Percentiles rank a stretch among this genome's conserved stretches.
phyloP scores from a whole-genome alignment of 2,888 invertebrate species.

The Lordiphosa fenestrarum region DNA sequence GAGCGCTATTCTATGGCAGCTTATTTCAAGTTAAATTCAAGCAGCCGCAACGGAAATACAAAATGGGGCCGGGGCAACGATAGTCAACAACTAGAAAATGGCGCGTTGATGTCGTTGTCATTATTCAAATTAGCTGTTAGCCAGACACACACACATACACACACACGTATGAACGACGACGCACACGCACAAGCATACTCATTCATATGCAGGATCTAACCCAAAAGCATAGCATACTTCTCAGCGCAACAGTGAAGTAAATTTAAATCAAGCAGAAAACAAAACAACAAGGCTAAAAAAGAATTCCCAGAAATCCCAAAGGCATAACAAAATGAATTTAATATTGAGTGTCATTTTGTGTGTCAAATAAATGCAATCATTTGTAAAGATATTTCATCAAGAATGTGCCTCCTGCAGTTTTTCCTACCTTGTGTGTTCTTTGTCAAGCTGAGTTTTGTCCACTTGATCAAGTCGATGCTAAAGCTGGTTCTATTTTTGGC shows the following conservation, averaged over 20 bases:
- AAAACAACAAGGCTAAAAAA: slow-evolving; percentile 14
- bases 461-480: too few species aligned
- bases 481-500: too few species aligned
- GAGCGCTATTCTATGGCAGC: slow-evolving; percentile 16
- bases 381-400: too few species aligned
- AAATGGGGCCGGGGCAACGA: slow-evolving; percentile 39
- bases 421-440: too few species aligned
- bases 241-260: slow-evolving; percentile 16
- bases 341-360: not conserved
- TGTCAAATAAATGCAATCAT: too few species aligned
- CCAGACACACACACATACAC: slow-evolving; percentile 46
- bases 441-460: too few species aligned
- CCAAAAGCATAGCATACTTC: slow-evolving; percentile 51
- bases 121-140: slow-evolving; percentile 73
- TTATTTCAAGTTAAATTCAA: slow-evolving; percentile 42
- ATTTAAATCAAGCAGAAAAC: slow-evolving; percentile 28
- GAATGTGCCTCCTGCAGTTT: too few species aligned
- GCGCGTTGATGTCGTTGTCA: slow-evolving; percentile 69
- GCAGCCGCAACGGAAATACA: slow-evolving; percentile 58
- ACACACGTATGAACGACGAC: not conserved
- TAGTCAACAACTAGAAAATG: slow-evolving; percentile 66
- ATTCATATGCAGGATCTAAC: slow-evolving; percentile 45
- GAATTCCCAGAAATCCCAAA: slow-evolving; percentile 56
- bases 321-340: slow-evolving; percentile 23
- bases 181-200: slow-evolving; percentile 7